Base-by-base conservation (phyloP, 2,797 vertebrate species). In the Bradypodion pumilum region DNA sequence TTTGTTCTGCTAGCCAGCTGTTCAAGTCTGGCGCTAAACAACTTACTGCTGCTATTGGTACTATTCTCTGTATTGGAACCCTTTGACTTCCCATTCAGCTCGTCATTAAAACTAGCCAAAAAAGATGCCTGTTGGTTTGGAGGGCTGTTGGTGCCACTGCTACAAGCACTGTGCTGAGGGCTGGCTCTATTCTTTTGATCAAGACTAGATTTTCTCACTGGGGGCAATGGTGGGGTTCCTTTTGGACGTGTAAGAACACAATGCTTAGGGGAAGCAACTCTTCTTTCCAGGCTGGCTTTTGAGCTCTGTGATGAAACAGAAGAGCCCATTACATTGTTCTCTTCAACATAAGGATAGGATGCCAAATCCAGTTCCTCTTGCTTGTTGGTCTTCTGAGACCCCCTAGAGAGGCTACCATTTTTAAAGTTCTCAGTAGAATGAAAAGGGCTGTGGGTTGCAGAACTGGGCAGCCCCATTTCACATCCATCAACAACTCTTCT, bases 11-110 rank as follows among this genome's bases (percentile, higher is more conserved):
- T 96, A 76, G 97, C 95, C 0, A 99, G 94, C 91, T 98, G 98
- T 91, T 99, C 97, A 78, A 98, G 92, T 95, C 98, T 99, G 89
- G 97, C 96, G 74, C 94, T 98, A 91, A 98, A 98, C 78, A 98
- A 96, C 90, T 96, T 98, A 91, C 96, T 96, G 89, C 98, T 96
- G 85, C 96, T 97, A 82, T 96, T 95, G 90, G 77, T 94, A 1
- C 96, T 94, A 82, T 94, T 97, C 40, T 97, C 96, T 6, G 95
- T 93, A 32, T 69, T 91, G 56, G 96, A 90, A 2, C 96, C 97
- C 92, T 95, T 97, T 32, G 86, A 79, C 88, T 95, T 97, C 87
- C 91, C 87, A 79, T 86, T 94, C 44, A 92, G 85, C 52, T 98
- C 97, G 7, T 99, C 98, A 0, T 94, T 82, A 62, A 96, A 96